Evolutionary conservation across 2,113 vertebrate genomes (phyloP).

Genomic region (Vulpes lagopus): DNA sequence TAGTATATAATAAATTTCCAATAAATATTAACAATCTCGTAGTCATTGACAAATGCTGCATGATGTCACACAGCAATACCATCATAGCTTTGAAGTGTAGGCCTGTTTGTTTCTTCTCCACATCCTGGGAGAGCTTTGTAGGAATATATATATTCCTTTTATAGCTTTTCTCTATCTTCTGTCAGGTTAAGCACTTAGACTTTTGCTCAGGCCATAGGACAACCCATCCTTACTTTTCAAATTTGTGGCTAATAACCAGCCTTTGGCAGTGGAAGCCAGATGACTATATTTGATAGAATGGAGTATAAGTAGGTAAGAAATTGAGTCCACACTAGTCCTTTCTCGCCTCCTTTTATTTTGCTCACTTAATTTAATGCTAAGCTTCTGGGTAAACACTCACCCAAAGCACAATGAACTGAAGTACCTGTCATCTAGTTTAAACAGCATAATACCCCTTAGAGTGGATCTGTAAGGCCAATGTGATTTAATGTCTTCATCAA

Average conservation of each 20-base stretch:
- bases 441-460: fast-evolving
- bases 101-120: background rate
- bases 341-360: background rate
- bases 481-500: background rate
- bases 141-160: background rate
- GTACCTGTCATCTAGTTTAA: background rate
- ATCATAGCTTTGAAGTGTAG: background rate
- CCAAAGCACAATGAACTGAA: background rate
- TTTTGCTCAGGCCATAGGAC: background rate
- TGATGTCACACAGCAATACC: slow-evolving; percentile 13
- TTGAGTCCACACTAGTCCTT: background rate
- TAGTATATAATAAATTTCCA: background rate
- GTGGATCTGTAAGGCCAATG: fast-evolving
- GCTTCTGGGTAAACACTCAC: background rate
- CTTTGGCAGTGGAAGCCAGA: background rate
- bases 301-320: background rate
- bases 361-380: background rate
- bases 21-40: background rate
- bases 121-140: fast-evolving
- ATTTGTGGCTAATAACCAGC: background rate
- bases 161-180: background rate
- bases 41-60: background rate
- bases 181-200: background rate
- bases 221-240: background rate
- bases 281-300: background rate